Base-by-base conservation (phyloP, 2,888 invertebrate genomes). In the Lymantria monacha region DNA sequence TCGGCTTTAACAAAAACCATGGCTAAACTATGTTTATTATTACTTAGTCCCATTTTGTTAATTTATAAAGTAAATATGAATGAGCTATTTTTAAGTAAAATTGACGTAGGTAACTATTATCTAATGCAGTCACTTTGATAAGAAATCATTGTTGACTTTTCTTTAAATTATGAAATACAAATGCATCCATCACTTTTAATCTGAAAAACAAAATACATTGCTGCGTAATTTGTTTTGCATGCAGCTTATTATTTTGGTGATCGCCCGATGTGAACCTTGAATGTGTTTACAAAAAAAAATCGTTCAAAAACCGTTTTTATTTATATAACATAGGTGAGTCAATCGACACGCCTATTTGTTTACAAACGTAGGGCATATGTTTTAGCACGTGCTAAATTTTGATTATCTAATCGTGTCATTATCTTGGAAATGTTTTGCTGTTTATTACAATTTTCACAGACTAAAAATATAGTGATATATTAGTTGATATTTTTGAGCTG, bases 231-330 rank as follows among this genome's bases (percentile, higher is more conserved):
- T 61, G 46, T 65, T 62, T 51, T 49, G 33, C 42, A 48, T 33
- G 46, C 15, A 44, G 22, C 33, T 42, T 42, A n/a, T 9, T 14
- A 38, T 30, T 43, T 44, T 43, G 44, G 44, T 48, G 48, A 68
- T 56, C 61, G 58, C 57, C 58, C 55, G 65, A 55, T 66, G 42
- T 1, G 30, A 59, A 52, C 68, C 68, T 67, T 67, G 66, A 46
- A 48, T 9, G n/a, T 67, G 65, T 67, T 67, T 66, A 64, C 64
- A 44, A 51, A 52, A 56, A n/a, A n/a, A 63, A 44, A 55, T 51
- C 53, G 56, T 14, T 57, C 44, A 43, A 53, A 42, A 41, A 33
- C 33, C 10, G 31, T 58, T 58, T 53, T 49, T 47, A 56, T 44
- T 64, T 66, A 59, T 48, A 54, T 63, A 66, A 67, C 37, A 30